These are phyloP conservation scores for Pelodytes ibericus DNA, from an alignment of 2,797 vertebrate genomes.

Conservation along the genomic window DNA sequence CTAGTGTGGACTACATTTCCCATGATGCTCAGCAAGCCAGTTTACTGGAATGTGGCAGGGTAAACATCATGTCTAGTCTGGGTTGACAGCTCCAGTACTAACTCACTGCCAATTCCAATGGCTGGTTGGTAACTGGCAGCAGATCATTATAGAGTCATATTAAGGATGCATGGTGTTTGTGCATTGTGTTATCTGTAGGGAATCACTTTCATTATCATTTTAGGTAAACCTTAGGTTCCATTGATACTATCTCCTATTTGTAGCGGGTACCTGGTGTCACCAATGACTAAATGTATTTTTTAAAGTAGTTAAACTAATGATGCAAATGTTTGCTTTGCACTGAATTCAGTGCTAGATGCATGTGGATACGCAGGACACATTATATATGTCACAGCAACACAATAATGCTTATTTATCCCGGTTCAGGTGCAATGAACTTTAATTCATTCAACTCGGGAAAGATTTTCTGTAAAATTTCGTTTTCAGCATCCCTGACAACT, in stretches of 20 bases:
- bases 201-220: background rate
- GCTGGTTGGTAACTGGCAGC: too few relatives aligned
- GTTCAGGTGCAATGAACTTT: background rate
- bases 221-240: too few relatives aligned
- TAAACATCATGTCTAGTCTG: too few relatives aligned
- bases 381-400: background rate
- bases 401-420: background rate
- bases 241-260: too few relatives aligned
- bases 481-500: constrained; percentile 14
- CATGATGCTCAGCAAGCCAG: too few relatives aligned
- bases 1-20: too few relatives aligned
- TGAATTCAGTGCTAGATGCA: background rate
- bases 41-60: too few relatives aligned
- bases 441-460: background rate
- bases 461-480: background rate
- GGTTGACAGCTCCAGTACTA: background rate
- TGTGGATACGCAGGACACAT: background rate
- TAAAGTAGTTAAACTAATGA: background rate
- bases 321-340: constrained; percentile 1
- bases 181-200: background rate
- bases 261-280: background rate
- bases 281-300: too few relatives aligned
- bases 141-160: background rate
- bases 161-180: background rate
- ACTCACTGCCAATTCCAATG: too few relatives aligned